Conservation (phyloP, 2,113 vertebrate species). For the Pollachius pollachius region DNA sequence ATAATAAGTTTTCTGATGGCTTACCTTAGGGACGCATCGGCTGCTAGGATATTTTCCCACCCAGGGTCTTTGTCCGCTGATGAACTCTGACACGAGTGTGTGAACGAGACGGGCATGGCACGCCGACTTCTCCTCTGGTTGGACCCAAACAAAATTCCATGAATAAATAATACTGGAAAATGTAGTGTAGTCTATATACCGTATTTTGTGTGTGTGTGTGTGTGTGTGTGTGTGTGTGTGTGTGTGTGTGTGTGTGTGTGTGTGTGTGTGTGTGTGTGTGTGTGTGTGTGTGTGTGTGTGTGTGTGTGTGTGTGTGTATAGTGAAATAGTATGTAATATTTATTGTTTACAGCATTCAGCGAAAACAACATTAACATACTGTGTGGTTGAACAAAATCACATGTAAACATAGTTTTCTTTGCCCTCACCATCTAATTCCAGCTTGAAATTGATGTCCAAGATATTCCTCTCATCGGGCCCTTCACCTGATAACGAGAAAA, state of each 20-base stretch:
- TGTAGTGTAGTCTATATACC: neutral
- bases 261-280: too few relatives aligned
- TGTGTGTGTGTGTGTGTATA: too few relatives aligned
- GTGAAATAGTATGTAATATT: neutral
- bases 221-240: too few relatives aligned
- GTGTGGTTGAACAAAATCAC: neutral
- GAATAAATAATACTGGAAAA: neutral
- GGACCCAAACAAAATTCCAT: conserved; percentile 4
- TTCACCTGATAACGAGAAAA: conserved; percentile 30
- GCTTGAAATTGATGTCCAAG: conserved; percentile 48
- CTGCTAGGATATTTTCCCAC: conserved; percentile 62
- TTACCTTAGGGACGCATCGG: conserved; percentile 58
- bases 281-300: too few relatives aligned
- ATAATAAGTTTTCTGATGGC: neutral
- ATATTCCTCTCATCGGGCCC: conserved; percentile 46
- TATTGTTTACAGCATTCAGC: neutral
- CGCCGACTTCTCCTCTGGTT: conserved; percentile 52
- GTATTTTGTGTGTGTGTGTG: neutral
- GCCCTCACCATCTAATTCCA: conserved; percentile 64
- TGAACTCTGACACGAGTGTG: conserved; percentile 58
- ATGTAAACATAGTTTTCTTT: neutral
- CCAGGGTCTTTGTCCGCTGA: conserved; percentile 47
- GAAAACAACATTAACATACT: neutral
- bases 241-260: too few relatives aligned
- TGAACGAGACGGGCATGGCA: conserved; percentile 63